These are phyloP conservation scores for Heterotis niloticus DNA, from an alignment of 2,113 vertebrate species.

Conservation along the genomic window DNA sequence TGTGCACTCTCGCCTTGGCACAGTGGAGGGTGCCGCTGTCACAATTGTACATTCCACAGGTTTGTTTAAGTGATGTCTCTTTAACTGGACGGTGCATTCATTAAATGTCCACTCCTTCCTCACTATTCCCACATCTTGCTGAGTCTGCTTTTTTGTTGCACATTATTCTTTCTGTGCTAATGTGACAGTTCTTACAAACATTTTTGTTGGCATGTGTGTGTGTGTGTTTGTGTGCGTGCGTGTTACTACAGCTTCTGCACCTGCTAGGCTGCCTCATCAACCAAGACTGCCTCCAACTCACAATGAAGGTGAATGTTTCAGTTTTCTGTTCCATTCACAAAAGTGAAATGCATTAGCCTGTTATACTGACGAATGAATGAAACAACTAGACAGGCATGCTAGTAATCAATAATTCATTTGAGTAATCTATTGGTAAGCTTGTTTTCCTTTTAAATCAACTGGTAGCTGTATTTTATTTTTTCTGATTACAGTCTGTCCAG, in stretches of 20 bases:
- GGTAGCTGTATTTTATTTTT: not conserved
- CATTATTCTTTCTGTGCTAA: not conserved
- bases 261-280: conserved; percentile 54
- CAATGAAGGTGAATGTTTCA: conserved; percentile 58
- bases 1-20: conserved; percentile 58
- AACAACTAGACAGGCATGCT: too few relatives aligned
- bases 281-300: conserved; percentile 54
- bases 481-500: conserved; percentile 66
- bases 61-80: conserved; percentile 32
- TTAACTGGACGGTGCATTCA: not conserved
- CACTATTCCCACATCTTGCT: not conserved
- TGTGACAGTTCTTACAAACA: too few relatives aligned
- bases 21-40: conserved; percentile 64
- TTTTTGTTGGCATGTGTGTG: not conserved
- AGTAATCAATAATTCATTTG: not conserved
- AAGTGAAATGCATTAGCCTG: too few relatives aligned
- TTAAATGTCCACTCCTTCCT: not conserved
- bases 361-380: too few relatives aligned
- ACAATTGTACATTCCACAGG: conserved; percentile 73
- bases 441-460: not conserved
- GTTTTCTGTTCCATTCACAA: not conserved
- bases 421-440: not conserved
- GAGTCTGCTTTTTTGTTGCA: not conserved
- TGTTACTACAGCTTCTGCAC: conserved; percentile 50
- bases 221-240: not conserved